These are phyloP conservation scores for Homarus americanus DNA, from an alignment of 1,140 invertebrate genomes.

Conservation along the genomic window DNA sequence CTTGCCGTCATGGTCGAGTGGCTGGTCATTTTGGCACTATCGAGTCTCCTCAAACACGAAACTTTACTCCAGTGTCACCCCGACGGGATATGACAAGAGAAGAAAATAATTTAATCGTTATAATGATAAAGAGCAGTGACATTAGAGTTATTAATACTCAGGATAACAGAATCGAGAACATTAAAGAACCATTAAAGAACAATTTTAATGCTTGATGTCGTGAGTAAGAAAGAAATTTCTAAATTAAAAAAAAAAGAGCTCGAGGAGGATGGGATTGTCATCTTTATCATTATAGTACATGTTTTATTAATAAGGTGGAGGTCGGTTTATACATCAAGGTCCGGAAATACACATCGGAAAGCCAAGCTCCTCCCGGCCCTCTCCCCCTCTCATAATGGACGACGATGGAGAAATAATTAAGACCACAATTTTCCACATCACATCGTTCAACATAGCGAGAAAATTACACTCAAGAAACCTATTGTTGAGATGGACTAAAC, in stretches of 20 bases:
- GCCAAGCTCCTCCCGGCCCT: neutral
- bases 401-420: constrained; percentile 26
- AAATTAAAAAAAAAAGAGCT: no score
- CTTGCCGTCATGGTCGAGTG: neutral
- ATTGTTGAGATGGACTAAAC: neutral
- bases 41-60: neutral
- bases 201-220: no score
- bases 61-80: neutral
- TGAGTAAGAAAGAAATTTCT: no score
- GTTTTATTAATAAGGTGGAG: constrained; percentile 5
- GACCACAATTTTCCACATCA: neutral
- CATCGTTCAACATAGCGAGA: neutral
- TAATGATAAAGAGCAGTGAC: no score
- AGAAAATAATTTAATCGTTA: neutral
- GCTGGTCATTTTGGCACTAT: neutral
- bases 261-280: neutral
- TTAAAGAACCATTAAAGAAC: no score
- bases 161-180: no score
- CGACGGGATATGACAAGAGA: neutral
- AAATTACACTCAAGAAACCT: neutral
- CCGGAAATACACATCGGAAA: neutral
- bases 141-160: no score
- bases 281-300: neutral
- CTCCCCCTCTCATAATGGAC: constrained; percentile 10
- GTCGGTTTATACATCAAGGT: neutral